Base-by-base conservation (phyloP, 2,888 invertebrate genomes). In the Chamaedrilus cognettii region DNA sequence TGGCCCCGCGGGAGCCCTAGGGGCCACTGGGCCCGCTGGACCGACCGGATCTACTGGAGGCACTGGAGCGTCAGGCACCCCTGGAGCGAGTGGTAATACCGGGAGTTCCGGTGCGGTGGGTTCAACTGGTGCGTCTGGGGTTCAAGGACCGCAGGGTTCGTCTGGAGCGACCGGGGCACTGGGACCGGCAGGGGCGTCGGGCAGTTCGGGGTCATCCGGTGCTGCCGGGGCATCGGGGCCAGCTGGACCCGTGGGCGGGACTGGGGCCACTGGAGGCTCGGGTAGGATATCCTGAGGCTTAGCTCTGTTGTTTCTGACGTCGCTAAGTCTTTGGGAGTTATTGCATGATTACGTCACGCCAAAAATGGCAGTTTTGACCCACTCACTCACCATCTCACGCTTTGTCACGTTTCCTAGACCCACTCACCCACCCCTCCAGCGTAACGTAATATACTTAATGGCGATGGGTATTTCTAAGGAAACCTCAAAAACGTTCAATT, bases 171-270 rank as follows among this genome's bases (percentile, higher is more conserved):
- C 50, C 7, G 65, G 66, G 11, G 5, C 63, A 4, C 26, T 26
- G 26, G 69, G 69, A 19, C 58, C 66, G 30, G 19, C 3, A 23
- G 69, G 69, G 23, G 49, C 66, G n/a, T 31, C 19, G 23, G 65
- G 65, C 60, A 51, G 68, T 55, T 64, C 77, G 77, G 80, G 79
- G 58, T 1, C 72, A 7, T 57, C 74, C 23, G 80, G 80, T n/a
- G n/a, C n/a, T n/a, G n/a, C n/a, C n/a, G n/a, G n/a, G n/a, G n/a
- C n/a, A n/a, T n/a, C n/a, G n/a, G n/a, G n/a, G 35, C 61, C 73
- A 3, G 34, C 74, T 4, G 52, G 71, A 1, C 51, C 60, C 42
- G 15, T 52, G 34, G 71, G 71, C 26, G 58, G 49, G 30, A 60
- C 55, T 26, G 70, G 70, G 11, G 50, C 52, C n/a, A n/a, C 73